These are phyloP conservation scores for Camponotus fellah DNA, from an alignment of 2,888 invertebrate genomes.

Conservation along the genomic window DNA sequence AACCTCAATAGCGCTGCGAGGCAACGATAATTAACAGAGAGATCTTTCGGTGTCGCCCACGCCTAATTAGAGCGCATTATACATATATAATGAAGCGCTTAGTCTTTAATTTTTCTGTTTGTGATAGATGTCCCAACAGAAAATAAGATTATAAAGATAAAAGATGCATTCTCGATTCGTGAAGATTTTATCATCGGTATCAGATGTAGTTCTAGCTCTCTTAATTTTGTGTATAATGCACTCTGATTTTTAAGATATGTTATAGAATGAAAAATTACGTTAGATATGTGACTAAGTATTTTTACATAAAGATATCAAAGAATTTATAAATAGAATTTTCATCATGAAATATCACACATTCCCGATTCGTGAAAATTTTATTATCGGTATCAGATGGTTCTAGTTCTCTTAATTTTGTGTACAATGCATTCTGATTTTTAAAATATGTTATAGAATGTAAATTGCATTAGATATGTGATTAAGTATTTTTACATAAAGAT, in stretches of 20 bases:
- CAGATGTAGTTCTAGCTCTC: neutral
- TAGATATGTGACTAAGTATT: neutral
- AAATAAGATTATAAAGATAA: slow-evolving; percentile 44
- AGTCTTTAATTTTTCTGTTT: slow-evolving; percentile 36
- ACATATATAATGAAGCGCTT: slow-evolving; percentile 65
- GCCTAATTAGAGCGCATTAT: slow-evolving; percentile 75
- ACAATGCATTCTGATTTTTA: slow-evolving; percentile 5
- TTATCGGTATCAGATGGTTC: slow-evolving; percentile 5
- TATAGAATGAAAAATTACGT: neutral
- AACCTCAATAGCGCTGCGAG: slow-evolving; percentile 64
- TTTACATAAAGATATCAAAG: neutral
- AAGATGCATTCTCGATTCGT: slow-evolving; percentile 19
- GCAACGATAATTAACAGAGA: slow-evolving; percentile 67
- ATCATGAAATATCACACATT: neutral
- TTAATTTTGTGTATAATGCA: slow-evolving; percentile 3
- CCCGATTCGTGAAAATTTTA: slow-evolving; percentile 40
- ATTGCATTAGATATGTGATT: neutral
- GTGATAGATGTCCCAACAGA: slow-evolving; percentile 21
- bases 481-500: neutral
- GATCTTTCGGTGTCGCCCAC: slow-evolving; percentile 66
- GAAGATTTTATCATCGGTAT: slow-evolving; percentile 43
- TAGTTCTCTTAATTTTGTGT: slow-evolving; percentile 4
- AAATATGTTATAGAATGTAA: neutral
- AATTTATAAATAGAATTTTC: neutral
- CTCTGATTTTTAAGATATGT: slow-evolving; percentile 11